Evolutionary conservation across 1,140 invertebrate genomes (phyloP).

Genomic region (Saccostrea cuccullata): DNA sequence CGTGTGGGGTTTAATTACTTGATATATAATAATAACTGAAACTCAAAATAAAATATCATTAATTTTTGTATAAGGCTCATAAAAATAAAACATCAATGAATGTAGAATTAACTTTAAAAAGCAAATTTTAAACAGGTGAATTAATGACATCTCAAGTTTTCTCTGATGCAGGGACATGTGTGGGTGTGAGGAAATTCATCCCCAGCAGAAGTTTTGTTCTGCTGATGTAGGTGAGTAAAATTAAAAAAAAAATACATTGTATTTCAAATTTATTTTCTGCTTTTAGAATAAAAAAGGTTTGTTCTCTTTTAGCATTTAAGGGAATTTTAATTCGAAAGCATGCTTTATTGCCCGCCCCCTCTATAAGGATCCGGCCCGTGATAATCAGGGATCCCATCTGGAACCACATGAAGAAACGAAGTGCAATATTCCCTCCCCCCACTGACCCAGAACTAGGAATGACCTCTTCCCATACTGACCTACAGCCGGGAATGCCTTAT

Average conservation of each 20-base stretch:
- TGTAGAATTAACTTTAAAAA: neutral
- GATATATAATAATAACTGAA: neutral
- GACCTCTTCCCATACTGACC: neutral
- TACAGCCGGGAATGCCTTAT: neutral
- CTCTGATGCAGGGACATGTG: neutral
- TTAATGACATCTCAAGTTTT: neutral
- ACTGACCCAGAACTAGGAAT: too few relatives aligned
- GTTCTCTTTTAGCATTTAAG: neutral
- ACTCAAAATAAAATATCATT: neutral
- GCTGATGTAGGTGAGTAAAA: neutral
- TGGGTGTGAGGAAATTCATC: neutral
- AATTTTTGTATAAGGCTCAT: neutral
- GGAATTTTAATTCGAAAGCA: neutral
- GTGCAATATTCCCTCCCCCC: neutral
- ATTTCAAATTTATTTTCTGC: neutral
- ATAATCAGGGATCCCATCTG: neutral
- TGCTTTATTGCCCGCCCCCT: neutral
- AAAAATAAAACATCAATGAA: neutral
- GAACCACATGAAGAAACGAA: neutral
- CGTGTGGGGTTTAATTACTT: too few relatives aligned
- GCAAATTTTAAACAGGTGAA: neutral
- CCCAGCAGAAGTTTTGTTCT: neutral
- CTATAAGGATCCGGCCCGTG: neutral
- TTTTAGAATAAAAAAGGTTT: neutral
- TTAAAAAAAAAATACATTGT: neutral